Base-by-base conservation (phyloP, 2,888 invertebrate species). In the Lasioglossum marginatum region DNA sequence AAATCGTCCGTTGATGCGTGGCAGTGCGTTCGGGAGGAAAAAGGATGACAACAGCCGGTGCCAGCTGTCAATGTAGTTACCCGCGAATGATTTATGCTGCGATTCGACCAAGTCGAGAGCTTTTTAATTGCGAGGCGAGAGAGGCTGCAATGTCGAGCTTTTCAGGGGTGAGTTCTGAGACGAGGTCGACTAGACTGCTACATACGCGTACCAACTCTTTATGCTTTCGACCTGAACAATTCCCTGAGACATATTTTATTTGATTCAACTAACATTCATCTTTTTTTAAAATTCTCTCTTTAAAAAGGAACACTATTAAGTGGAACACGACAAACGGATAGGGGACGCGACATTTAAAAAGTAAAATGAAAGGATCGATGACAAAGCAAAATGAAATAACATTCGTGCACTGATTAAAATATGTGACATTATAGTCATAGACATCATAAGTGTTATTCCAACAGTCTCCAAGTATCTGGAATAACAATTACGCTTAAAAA, bases 51-150 rank as follows among this genome's bases (percentile, higher is more conserved):
- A 23, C 63, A 48, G 23, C 4, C 72, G 23, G 40, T 68, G 23
- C 1, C 76, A 27, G 40, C 73, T 71, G 82, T 77, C 83, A 45
- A 57, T 76, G 48, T 43, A 23, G 48, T 68, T 83, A 68, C n/a
- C 52, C 57, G n/a, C 16, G 45, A 68, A 77, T 77, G 82, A 83
- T 83, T 83, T 77, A 83, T 83, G 43, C 52, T 16, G 19, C 27
- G 52, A 43, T 10, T 23, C 16, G 31, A 19, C 57, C 48, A n/a
- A 43, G 37, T 43, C 70, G 70, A 57, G 70, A 37, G 52, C 52
- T 77, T 77, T 83, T 68, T 81, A 82, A 83, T 83, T 76, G 75
- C 77, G 40, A 43, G 12, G 12, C 43, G 43, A 43, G 43, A 43
- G 43, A 43, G 12, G 43, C 68, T 37, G 68, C 10, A 68, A 2